Percentiles rank a stretch among this genome's conserved stretches.
These are phyloP conservation scores for Bombus ignitus DNA, from an alignment of 1,140 invertebrate species.

Conservation along the genomic window DNA sequence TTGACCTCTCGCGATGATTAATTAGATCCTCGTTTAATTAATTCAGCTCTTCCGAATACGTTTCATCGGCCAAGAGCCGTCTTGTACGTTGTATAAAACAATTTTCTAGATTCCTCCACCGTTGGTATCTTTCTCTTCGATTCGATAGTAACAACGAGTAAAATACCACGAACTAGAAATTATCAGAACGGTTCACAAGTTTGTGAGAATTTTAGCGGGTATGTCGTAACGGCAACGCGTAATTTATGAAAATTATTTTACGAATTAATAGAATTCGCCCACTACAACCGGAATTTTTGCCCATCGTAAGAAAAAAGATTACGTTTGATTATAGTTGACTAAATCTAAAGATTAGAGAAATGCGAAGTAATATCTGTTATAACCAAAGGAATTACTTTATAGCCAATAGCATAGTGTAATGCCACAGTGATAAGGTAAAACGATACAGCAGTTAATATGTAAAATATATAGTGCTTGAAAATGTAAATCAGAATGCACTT, in stretches of 20 bases:
- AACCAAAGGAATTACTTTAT: too few species aligned
- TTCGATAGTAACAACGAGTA: background rate
- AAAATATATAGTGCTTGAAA: background rate
- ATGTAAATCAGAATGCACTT: background rate
- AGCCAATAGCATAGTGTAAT: too few species aligned
- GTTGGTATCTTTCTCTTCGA: background rate
- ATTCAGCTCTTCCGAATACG: background rate
- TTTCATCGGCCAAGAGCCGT: background rate
- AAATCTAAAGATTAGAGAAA: too few species aligned
- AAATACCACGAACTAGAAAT: background rate
- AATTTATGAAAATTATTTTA: too few species aligned
- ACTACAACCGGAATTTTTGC: too few species aligned
- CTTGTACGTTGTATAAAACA: background rate
- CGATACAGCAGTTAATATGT: background rate
- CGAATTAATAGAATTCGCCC: too few species aligned
- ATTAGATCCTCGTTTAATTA: background rate
- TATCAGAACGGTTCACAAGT: background rate
- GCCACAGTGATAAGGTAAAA: too few species aligned
- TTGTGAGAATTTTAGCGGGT: background rate
- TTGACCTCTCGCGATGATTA: slow-evolving; percentile 7
- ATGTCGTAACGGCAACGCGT: too few species aligned
- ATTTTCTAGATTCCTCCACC: background rate
- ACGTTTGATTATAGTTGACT: background rate
- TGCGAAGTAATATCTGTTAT: too few species aligned
- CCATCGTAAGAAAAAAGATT: background rate